Base-by-base conservation (phyloP, 2,888 invertebrate species). In the Heliconius aoede region DNA sequence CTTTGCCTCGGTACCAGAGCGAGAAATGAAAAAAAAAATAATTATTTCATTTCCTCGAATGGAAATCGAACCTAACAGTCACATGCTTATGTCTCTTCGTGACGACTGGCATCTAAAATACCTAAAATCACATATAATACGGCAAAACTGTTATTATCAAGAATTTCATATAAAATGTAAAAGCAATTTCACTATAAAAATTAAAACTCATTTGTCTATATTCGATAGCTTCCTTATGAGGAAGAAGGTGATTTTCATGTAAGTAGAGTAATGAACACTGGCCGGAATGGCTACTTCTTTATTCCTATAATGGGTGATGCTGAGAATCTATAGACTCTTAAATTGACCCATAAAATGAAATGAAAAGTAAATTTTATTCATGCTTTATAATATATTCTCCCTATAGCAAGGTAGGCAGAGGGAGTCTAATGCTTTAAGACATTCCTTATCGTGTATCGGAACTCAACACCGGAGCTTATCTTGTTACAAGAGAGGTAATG, bases 191-290 rank as follows among this genome's bases (percentile, higher is more conserved):
- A 3, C 30, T 69, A 30, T 69, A 51, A 32, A 55, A 69, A 69
- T 69, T 55, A 55, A 55, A 55, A 55, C 69, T 55, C 55, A 69
- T 55, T 69, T 69, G 55, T 51, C 30, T n/a, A 55, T 32, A 69
- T 55, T 55, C 32, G 69, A 69, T 55, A 55, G 69, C 32, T 69
- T 69, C 55, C 30, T 69, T 51, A 15, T 69, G 55, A 55, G 30
- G 55, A 55, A 69, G 55, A 55, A 55, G 30, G 55, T 8, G 15
- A 69, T 69, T 69, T 69, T 69, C 51, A 69, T 55, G 15, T 40
- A 65, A 65, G 69, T 69, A 55, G 26, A 24, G 55, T 69, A 51
- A 55, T 55, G 51, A 69, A 55, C 69, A 69, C 55, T n/a, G 51
- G 30, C 69, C 55, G 30, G 55, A 69, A 69, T 69, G 46, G 32